A percentile compares a stretch with the other conserved stretches of the same genome.
Evolutionary conservation across 2,113 vertebrate genomes (phyloP).

Genomic region (Puffinus mauretanicus): DNA sequence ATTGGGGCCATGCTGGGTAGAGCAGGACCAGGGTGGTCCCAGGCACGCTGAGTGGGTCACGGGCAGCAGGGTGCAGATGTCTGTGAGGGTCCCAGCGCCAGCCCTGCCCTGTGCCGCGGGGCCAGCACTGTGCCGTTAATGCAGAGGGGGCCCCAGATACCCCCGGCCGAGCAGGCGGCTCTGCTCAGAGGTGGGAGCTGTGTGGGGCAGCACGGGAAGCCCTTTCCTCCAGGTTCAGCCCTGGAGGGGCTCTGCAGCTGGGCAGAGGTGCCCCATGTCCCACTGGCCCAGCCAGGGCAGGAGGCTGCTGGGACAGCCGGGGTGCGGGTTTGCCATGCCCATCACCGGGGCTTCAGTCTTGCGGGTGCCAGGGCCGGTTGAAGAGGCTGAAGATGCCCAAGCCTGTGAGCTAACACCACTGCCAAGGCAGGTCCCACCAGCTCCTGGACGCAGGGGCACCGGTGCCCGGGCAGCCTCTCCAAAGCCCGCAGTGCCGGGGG

Average conservation of each 20-base stretch:
- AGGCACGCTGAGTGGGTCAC: neutral
- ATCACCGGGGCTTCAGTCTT: rapidly evolving
- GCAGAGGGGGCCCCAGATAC: neutral
- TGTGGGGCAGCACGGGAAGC: neutral
- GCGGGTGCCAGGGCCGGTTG: neutral
- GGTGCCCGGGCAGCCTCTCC: neutral
- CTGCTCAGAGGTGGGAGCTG: neutral
- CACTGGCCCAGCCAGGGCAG: neutral
- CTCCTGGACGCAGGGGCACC: neutral
- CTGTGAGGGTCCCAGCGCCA: neutral
- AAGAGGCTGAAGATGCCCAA: neutral
- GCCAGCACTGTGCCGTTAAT: neutral
- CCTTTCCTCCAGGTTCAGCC: neutral
- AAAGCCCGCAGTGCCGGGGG: neutral
- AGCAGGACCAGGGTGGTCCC: neutral
- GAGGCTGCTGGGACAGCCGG: neutral
- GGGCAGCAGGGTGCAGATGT: neutral
- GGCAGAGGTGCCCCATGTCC: rapidly evolving
- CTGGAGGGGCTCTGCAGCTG: neutral
- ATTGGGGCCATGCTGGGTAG: rapidly evolving
- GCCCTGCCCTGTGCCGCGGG: neutral
- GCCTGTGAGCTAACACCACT: neutral
- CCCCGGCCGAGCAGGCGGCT: neutral
- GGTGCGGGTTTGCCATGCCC: rapidly evolving
- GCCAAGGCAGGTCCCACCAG: neutral